Conservation (phyloP, 2,797 vertebrate species). For the Sebastes steindachneri region DNA sequence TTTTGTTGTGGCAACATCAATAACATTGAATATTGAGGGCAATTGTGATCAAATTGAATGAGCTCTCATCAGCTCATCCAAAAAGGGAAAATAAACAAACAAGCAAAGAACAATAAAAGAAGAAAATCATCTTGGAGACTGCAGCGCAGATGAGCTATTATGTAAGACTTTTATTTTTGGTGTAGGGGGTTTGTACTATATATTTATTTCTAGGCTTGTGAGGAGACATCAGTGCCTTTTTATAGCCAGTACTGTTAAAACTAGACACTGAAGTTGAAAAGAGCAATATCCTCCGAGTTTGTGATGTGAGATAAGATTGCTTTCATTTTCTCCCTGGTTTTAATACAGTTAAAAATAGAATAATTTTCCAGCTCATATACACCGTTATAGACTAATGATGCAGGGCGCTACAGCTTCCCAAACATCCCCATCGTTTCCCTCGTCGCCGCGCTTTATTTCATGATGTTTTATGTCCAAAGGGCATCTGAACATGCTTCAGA, state of each 20-base stretch:
- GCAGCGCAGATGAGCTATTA: slow-evolving; percentile 50
- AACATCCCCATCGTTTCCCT: slow-evolving; percentile 57
- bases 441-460: slow-evolving; percentile 51
- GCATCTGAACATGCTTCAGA: slow-evolving; percentile 71
- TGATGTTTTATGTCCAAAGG: slow-evolving; percentile 67
- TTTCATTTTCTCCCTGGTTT: slow-evolving; percentile 35
- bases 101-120: slow-evolving; percentile 50
- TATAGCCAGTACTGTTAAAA: slow-evolving; percentile 38
- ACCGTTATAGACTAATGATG: slow-evolving; percentile 60
- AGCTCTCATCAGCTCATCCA: slow-evolving; percentile 63
- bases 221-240: slow-evolving; percentile 29
- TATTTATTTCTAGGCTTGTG: slow-evolving; percentile 44
- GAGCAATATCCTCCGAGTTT: slow-evolving; percentile 45
- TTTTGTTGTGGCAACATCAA: slow-evolving; percentile 56
- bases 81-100: slow-evolving; percentile 64
- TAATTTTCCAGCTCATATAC: slow-evolving; percentile 46
- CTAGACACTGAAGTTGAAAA: slow-evolving; percentile 46
- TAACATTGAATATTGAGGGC: slow-evolving; percentile 54
- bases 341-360: slow-evolving; percentile 70
- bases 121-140: slow-evolving; percentile 49
- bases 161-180: slow-evolving; percentile 56
- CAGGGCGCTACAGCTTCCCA: slow-evolving; percentile 52
- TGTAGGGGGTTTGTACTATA: slow-evolving; percentile 23
- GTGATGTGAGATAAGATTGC: slow-evolving; percentile 60
- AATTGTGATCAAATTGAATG: slow-evolving; percentile 62